A percentile compares a stretch with the other conserved stretches of the same genome.
Conservation (phyloP, 1,140 invertebrate genomes). For the Adoxophyes honmai region DNA sequence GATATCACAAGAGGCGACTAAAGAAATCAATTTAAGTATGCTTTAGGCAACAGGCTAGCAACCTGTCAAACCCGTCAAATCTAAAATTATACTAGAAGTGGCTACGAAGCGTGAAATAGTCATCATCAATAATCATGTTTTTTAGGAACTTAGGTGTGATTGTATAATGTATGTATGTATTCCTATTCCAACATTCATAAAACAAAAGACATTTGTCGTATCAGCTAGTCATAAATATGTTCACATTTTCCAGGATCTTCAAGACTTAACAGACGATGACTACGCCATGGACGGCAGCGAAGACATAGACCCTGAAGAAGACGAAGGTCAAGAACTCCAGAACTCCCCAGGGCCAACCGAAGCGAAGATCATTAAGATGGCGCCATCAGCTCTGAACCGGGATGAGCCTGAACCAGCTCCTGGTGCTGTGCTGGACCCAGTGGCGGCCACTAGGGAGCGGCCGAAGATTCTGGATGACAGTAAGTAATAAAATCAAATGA, state of each 20-base stretch:
- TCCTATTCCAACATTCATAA: no score
- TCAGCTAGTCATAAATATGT: no score
- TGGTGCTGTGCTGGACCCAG: conserved; percentile 24
- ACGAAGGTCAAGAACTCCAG: not conserved
- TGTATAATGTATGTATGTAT: no score
- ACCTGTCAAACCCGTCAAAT: no score
- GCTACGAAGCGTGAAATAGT: no score
- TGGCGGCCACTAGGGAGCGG: conserved; percentile 52
- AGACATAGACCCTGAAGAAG: conserved; percentile 34
- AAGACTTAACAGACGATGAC: conserved; percentile 36
- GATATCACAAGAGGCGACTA: no score
- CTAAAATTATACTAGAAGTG: no score
- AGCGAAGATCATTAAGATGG: conserved; percentile 30
- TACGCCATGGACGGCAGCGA: conserved; percentile 44
- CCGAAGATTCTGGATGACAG: conserved; percentile 56
- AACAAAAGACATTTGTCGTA: no score
- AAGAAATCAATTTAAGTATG: no score
- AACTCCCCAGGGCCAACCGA: conserved; percentile 23
- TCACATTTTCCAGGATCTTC: conserved; percentile 50
- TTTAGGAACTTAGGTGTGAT: no score
- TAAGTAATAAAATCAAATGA: conserved; percentile 36
- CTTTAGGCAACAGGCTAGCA: no score
- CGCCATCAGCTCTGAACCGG: conserved; percentile 48
- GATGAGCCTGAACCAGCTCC: conserved; percentile 14
- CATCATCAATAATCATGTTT: no score